Percentiles rank a stretch among this genome's conserved stretches.
phyloP scores from a whole-genome alignment of 2,888 invertebrate species.

The Scaptomyza flava region DNA sequence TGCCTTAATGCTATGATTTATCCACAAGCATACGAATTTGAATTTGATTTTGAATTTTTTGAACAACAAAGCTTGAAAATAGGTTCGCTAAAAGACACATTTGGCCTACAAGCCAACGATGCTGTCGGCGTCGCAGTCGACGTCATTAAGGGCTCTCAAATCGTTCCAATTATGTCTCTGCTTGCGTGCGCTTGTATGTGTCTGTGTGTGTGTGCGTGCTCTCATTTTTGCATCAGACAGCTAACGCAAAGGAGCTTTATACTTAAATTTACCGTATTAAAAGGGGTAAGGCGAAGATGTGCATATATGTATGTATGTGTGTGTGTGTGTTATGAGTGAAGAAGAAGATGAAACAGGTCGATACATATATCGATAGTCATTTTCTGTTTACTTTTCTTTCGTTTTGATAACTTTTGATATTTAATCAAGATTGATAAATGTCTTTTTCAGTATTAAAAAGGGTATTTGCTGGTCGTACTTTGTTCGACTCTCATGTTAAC shows the following conservation, averaged over 20 bases:
- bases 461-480: background rate
- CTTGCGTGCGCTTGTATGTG: constrained; percentile 36
- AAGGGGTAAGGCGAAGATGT: background rate
- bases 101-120: constrained; percentile 61
- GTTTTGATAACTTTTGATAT: background rate
- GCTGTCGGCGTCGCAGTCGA: constrained; percentile 45
- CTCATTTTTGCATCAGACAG: constrained; percentile 60
- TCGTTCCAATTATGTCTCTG: constrained; percentile 76
- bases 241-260: constrained; percentile 58
- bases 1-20: constrained; percentile 46
- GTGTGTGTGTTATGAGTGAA: background rate
- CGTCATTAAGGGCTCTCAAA: constrained; percentile 78
- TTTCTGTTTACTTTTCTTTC: background rate
- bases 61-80: too few relatives aligned
- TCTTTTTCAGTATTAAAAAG: background rate
- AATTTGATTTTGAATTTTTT: constrained; percentile 54
- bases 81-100: constrained; percentile 36
- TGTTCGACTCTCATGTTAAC: constrained; percentile 12
- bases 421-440: background rate
- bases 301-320: background rate
- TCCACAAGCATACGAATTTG: constrained; percentile 33
- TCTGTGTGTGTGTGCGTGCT: constrained; percentile 46
- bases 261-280: background rate
- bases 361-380: background rate
- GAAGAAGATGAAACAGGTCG: background rate